A percentile compares a stretch with the other conserved stretches of the same genome.
These are phyloP conservation scores for Odontesthes bonariensis DNA, from an alignment of 2,113 vertebrate species.

Conservation along the genomic window DNA sequence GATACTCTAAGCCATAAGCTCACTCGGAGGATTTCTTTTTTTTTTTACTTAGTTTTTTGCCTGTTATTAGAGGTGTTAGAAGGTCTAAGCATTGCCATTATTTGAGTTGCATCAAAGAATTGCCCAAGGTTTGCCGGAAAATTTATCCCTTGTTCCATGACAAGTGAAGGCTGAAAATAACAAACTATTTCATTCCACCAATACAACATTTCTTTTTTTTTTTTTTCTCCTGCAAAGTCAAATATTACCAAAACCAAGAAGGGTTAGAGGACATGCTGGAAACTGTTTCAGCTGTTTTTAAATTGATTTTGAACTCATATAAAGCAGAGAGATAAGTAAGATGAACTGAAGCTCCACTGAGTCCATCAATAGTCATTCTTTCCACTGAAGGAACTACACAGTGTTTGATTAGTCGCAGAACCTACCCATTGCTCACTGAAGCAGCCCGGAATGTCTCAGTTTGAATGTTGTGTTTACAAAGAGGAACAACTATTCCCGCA, in stretches of 20 bases:
- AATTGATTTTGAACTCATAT: background rate
- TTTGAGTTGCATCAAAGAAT: slow-evolving; percentile 12
- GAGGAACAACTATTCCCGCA: no score
- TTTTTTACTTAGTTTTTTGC: slow-evolving; percentile 20
- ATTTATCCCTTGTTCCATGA: background rate
- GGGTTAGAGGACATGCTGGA: no score
- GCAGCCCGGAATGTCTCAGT: background rate
- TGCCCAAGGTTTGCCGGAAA: background rate
- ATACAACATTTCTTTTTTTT: background rate
- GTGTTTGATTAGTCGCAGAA: background rate
- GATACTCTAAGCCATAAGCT: slow-evolving; percentile 34
- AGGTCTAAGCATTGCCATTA: slow-evolving; percentile 7
- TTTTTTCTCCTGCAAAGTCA: background rate
- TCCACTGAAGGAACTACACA: background rate
- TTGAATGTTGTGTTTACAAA: background rate
- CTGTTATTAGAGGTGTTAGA: slow-evolving; percentile 21
- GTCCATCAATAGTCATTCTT: background rate
- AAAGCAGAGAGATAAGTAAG: background rate
- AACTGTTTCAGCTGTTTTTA: background rate
- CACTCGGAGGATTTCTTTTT: background rate
- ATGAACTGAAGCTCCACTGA: background rate
- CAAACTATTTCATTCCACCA: background rate
- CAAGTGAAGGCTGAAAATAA: background rate
- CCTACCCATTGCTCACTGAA: background rate
- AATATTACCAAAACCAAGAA: background rate